Base-by-base conservation (phyloP, 1,140 invertebrate genomes). In the Ephestia elutella region DNA sequence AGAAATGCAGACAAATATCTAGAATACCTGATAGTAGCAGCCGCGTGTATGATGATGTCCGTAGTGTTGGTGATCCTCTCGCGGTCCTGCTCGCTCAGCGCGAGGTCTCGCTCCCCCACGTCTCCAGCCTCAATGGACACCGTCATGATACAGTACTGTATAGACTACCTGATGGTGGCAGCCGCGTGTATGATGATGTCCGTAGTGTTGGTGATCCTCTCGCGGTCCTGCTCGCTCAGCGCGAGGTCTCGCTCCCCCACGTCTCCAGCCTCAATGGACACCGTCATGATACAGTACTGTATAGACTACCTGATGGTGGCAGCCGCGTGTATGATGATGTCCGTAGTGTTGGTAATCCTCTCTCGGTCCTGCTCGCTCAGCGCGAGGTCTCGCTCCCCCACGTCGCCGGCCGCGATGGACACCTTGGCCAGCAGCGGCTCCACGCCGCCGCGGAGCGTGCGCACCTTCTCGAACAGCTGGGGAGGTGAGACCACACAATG, bases 131-230 rank as follows among this genome's bases (percentile, higher is more conserved):
- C 91, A 0, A 93, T 89, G 17, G 90, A 78, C 56, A 98, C 89
- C 75, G n/a, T n/a, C n/a, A n/a, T n/a, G n/a, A n/a, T n/a, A n/a
- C n/a, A n/a, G n/a, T n/a, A n/a, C n/a, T n/a, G n/a, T n/a, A n/a
- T n/a, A n/a, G n/a, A n/a, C 5, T 38, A 92, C 91, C 91, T 90
- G 57, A 95, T 95, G 44, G 97, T 98, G 0, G 98, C 98, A 0
- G 97, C 98, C 25, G 92, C 95, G 75, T 98, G 97, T 75, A 96
- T 96, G 0, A 99, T 94, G 54, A 98, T 92, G 38, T 93, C 90
- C 0, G 97, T 92, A 63, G 94, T 92, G 5, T 95, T 90, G 19
- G 89, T 89, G 0, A 99, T 78, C 15, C 91, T 86, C 57, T 93
- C 75, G 49, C 92, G 86, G 80, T 98, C 94, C n/a, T 90, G 80